Percentiles rank a stretch among this genome's conserved stretches.
Evolutionary conservation across 2,888 invertebrate species (phyloP).

Genomic region (Steinernema carpocapsae): DNA sequence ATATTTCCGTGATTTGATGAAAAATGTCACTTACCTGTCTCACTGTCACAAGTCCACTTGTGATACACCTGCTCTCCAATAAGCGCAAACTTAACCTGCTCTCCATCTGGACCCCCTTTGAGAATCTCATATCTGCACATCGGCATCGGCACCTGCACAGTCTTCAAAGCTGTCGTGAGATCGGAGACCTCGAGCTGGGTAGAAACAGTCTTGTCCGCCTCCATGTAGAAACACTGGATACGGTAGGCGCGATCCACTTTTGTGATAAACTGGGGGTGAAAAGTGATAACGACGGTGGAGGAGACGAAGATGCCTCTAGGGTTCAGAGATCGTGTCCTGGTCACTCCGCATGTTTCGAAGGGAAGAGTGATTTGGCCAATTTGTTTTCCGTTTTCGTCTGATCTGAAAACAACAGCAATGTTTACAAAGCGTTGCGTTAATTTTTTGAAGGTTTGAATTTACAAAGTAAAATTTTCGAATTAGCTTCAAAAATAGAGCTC

Average conservation of each 20-base stretch:
- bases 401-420: no score
- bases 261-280: conserved; percentile 47
- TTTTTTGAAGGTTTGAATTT: no score
- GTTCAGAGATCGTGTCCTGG: conserved; percentile 46
- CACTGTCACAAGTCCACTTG: conserved; percentile 64
- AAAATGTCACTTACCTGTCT: conserved; percentile 44
- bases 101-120: conserved; percentile 62
- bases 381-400: conserved; percentile 51
- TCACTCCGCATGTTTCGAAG: conserved; percentile 44
- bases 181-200: conserved; percentile 63
- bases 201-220: conserved; percentile 64
- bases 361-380: conserved; percentile 45
- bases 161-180: conserved; percentile 65
- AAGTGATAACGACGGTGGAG: conserved; percentile 46
- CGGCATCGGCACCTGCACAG: conserved; percentile 65
- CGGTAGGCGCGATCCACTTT: conserved; percentile 62
- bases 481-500: no score
- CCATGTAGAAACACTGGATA: conserved; percentile 68
- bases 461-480: no score
- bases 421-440: no score
- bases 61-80: conserved; percentile 61
- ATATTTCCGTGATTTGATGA: no score
- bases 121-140: conserved; percentile 65
- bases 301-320: conserved; percentile 47
- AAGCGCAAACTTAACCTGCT: conserved; percentile 61